Conservation (phyloP, 2,113 vertebrate species). For the Ptilonorhynchus violaceus region DNA sequence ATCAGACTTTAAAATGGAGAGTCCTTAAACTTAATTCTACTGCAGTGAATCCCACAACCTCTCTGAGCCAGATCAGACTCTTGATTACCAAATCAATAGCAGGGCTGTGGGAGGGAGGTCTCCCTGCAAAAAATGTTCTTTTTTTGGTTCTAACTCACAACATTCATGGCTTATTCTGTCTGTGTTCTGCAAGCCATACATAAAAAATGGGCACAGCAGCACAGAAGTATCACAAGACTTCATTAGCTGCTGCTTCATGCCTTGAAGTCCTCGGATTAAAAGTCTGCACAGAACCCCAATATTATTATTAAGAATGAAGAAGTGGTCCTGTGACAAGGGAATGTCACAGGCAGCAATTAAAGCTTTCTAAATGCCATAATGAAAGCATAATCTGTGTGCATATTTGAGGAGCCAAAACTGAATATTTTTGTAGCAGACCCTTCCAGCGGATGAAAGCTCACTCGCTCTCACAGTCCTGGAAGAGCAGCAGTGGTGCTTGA, state of each 20-base stretch:
- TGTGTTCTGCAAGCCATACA: not conserved
- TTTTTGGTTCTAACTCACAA: not conserved
- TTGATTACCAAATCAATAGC: not conserved
- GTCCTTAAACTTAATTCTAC: not conserved
- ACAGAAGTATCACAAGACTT: not conserved
- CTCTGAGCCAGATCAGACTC: not conserved
- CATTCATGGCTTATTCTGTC: not conserved
- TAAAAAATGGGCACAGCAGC: not conserved
- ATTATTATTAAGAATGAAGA: not conserved
- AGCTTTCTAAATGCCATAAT: not conserved
- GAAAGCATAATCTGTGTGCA: not conserved
- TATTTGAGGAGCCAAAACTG: not conserved
- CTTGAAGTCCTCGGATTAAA: not conserved
- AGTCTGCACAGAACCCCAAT: not conserved
- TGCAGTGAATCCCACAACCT: not conserved
- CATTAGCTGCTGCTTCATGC: not conserved
- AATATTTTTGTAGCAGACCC: not conserved
- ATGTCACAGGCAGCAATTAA: not conserved
- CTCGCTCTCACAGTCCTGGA: not conserved
- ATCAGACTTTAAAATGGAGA: not conserved
- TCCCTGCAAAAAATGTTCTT: not conserved
- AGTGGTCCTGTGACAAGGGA: not conserved
- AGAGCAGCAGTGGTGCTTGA: not conserved
- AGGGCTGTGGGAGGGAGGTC: not conserved
- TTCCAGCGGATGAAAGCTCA: not conserved